Base-by-base conservation (phyloP, 2,113 vertebrate genomes). In the Pygoscelis antarcticus region DNA sequence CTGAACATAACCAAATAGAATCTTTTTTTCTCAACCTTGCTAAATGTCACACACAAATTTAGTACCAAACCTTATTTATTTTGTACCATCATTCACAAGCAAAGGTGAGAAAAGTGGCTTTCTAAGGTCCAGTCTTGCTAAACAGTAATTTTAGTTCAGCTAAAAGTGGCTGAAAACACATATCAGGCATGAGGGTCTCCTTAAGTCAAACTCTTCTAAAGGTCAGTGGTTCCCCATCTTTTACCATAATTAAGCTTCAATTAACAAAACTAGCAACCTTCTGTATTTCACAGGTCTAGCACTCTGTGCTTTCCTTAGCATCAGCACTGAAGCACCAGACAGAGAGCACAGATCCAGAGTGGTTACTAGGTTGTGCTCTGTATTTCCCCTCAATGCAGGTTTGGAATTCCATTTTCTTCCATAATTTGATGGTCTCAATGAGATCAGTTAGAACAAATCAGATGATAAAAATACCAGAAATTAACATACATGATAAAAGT, bases 171-270 rank as follows among this genome's bases (percentile, higher is more conserved):
- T 91, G 87, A 83, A 97, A 91, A 91, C 17, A 83, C 61, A 44
- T 70, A 75, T 58, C 65, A 81, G 65, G 47, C 58, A 91, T 27
- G 74, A 96, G 87, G 78, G 93, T 90, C 87, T 95, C 89, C 87
- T 89, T 91, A 94, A 93, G 87, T 52, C 44, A 76, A 89, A 91
- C 76, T 81, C 87, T 42, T 78, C 19, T 25, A 96, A 94, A 96
- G 78, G 93, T 91, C 87, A 96, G 77, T 78, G 81, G 91, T 57
- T 95, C 44, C 81, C 70, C 69, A 61, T 87, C 74, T 95, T 76
- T 44, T 5, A 91, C 91, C 77, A 76, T 54, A 96, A 88, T 72
- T 83, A 68, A 91, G 49, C 54, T 77, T 62, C 44, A 81, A 74
- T 83, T 89, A 79, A 83, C 61, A 62, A 49, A 91, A 91, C 22